Base-by-base conservation (phyloP, 2,797 vertebrate genomes). In the Psittacula echo region DNA sequence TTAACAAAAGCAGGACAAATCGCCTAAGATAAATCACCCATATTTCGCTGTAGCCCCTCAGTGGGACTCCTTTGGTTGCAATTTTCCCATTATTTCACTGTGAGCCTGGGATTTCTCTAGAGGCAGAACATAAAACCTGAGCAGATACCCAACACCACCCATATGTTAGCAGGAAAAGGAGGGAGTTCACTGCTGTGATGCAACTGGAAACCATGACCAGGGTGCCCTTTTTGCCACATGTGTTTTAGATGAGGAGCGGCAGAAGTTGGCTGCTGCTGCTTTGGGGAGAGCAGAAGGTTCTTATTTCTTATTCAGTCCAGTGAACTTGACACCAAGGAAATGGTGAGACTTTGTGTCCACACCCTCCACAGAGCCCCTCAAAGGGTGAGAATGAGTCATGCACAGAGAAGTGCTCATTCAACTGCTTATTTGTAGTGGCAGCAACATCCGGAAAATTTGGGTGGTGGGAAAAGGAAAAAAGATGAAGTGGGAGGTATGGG, bases 371-470 rank as follows among this genome's bases (percentile, higher is more conserved):
- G 16, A 93, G 85, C 50, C 64, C 68, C 73, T 75, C 47, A 18
- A 11, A 41, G 58, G 34, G 65, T 2, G 4, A 87, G 82, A 87
- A 88, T 85, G 89, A 92, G 67, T 85, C 94, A 94, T 30, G 8
- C 11, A 0, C 68, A 81, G 42, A 80, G 50, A 83, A 95, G 54
- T 27, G 34, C 70, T 90, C 74, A 34, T 89, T 92, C 58, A 58
- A 16, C 39, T 44, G 58, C 62, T 84, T 51, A 58, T 87, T 95
- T 81, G 72, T 61, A 85, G 60, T 44, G 54, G 74, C 83, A 95
- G 83, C 30, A 48, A 56, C 70, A 86, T 81, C 65, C 93, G 89
- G 87, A 96, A 96, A 96, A 94, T 41, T 34, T 0, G 0, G 30
- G 66, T 77, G 53, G 34, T 42, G 42, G 2, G 0, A 79, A 94